Conservation (phyloP, 2,113 vertebrate species). For the Austrofundulus limnaeus region DNA sequence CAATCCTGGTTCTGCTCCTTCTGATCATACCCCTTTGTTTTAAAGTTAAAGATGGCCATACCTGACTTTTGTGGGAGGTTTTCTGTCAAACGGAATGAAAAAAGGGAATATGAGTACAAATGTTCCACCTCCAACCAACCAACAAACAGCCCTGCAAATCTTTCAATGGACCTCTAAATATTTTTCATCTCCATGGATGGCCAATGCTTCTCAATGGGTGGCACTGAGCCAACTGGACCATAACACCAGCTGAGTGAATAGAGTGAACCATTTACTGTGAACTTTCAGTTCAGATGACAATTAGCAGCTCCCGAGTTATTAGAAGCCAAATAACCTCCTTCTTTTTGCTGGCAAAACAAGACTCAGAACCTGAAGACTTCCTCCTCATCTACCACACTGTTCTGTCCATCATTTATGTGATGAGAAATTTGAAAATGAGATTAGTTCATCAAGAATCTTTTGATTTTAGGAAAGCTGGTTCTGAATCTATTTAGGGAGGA, state of each 20-base stretch:
- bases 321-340: slow-evolving; percentile 39
- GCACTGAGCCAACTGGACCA: slow-evolving; percentile 71
- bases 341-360: slow-evolving; percentile 22
- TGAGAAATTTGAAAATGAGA: neutral
- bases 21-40: no score
- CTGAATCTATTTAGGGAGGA: no score
- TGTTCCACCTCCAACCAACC: slow-evolving; percentile 18
- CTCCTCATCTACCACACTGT: neutral
- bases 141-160: slow-evolving; percentile 62
- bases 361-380: slow-evolving; percentile 11
- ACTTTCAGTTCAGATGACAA: slow-evolving; percentile 66
- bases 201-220: slow-evolving; percentile 67
- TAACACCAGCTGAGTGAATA: slow-evolving; percentile 50
- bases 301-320: slow-evolving; percentile 61
- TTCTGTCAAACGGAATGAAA: slow-evolving; percentile 17
- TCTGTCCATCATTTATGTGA: neutral
- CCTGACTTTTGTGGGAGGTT: slow-evolving; percentile 17
- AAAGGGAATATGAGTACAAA: slow-evolving; percentile 20
- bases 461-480: no score
- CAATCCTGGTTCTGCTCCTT: no score
- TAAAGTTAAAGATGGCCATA: slow-evolving; percentile 5
- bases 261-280: slow-evolving; percentile 60
- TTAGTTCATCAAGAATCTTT: neutral
- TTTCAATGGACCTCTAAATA: slow-evolving; percentile 69
- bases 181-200: slow-evolving; percentile 63